These are phyloP conservation scores for Agrochola lota DNA, from an alignment of 2,888 invertebrate species.

Conservation along the genomic window DNA sequence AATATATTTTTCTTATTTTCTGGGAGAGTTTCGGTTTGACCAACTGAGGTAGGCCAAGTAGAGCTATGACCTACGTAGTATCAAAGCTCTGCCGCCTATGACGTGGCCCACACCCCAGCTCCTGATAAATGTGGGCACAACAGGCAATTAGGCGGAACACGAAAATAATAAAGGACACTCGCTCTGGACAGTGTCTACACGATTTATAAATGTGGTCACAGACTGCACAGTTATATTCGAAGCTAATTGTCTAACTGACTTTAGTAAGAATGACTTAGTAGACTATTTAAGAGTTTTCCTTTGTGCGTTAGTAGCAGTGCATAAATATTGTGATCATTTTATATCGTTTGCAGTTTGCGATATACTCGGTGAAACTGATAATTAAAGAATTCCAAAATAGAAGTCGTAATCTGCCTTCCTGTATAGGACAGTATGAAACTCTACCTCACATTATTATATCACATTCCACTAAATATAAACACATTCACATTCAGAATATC, in stretches of 20 bases:
- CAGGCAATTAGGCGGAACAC: conserved; percentile 79
- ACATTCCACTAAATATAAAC: conserved; percentile 14
- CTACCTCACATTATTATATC: background rate
- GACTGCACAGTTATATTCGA: conserved; percentile 35
- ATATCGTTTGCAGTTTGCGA: background rate
- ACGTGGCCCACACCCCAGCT: conserved; percentile 20
- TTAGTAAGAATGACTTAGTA: conserved; percentile 21
- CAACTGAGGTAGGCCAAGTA: background rate
- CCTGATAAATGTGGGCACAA: conserved; percentile 77
- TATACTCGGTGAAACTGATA: too few species aligned
- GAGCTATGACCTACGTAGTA: background rate
- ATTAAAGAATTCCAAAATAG: background rate
- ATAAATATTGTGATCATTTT: conserved; percentile 3
- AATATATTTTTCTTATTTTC: background rate
- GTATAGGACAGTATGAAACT: background rate
- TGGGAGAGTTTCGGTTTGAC: background rate
- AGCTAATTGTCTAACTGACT: conserved; percentile 48
- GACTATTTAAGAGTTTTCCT: conserved; percentile 16
- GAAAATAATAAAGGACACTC: conserved; percentile 82
- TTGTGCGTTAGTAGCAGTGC: conserved; percentile 4
- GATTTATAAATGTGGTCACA: conserved; percentile 64
- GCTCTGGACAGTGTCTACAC: conserved; percentile 67
- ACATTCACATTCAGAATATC: conserved; percentile 25
- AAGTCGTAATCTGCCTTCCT: background rate
- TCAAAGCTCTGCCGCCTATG: background rate